phyloP scores from a whole-genome alignment of 2,888 invertebrate species.

The Cacoxenus indagator region DNA sequence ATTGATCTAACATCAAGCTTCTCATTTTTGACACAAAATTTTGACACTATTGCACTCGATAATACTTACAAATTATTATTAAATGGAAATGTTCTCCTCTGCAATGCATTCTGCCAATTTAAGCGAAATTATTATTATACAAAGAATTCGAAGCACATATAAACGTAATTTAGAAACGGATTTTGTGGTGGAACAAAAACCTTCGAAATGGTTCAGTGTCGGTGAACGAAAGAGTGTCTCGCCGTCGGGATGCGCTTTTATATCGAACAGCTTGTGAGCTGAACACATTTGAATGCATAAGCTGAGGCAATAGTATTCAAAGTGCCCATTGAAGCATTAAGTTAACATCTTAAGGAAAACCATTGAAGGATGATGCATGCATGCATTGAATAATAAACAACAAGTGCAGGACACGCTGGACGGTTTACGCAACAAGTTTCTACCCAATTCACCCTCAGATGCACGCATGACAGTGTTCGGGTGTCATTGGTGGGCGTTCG shows the following conservation, averaged over 20 bases:
- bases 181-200: too few relatives aligned
- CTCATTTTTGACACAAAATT: too few relatives aligned
- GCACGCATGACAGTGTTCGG: too few relatives aligned
- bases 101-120: too few relatives aligned
- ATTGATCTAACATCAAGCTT: too few relatives aligned
- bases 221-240: constrained; percentile 15
- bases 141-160: too few relatives aligned
- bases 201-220: neutral
- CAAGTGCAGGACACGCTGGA: constrained; percentile 47
- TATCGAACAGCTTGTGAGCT: neutral
- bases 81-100: too few relatives aligned
- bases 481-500: too few relatives aligned
- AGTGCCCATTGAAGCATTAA: constrained; percentile 53
- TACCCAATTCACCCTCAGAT: constrained; percentile 1
- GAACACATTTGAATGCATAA: constrained; percentile 4
- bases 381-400: constrained; percentile 56
- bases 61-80: too few relatives aligned
- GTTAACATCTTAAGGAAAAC: constrained; percentile 36
- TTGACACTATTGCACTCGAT: too few relatives aligned
- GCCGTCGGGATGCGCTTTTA: constrained; percentile 15
- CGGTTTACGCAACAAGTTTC: constrained; percentile 57
- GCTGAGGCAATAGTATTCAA: constrained; percentile 43
- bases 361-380: constrained; percentile 45
- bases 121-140: too few relatives aligned
- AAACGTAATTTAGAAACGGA: too few relatives aligned